Evolutionary conservation across 2,113 vertebrate species (phyloP), one percentile per base, ranked within the genome.

Genomic region (Notothenia coriiceps): DNA sequence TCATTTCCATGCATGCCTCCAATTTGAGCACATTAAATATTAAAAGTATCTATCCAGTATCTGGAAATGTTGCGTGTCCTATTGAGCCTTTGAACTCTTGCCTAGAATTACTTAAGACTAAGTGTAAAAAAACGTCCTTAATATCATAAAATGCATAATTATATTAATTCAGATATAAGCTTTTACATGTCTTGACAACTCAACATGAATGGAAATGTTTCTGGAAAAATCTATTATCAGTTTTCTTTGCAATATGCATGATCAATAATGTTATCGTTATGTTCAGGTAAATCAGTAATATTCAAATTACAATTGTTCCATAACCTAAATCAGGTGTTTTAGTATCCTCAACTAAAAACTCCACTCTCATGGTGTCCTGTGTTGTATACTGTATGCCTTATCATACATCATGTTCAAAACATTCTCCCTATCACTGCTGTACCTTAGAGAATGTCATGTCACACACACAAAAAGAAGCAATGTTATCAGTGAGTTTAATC

Each of bases 21-120:
- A 88, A 93, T 93, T 93, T 87, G 70, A 90, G 64, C 43, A 8
- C 82, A 89, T 93, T 82, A 93, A 93, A 91, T 92, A 93, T 91
- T 90, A 75, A 91, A 74, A 80, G 75, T 78, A 76, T 78, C 80
- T 64, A 68, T 74, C 75, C 64, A 46, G 66, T 77, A 62, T 85
- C 61, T 88, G 52, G 40, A 82, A 87, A 87, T 81, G 65, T 70
- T 5, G 9, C 43, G 72, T 87, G 74, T 82, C 76, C 71, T 79
- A 88, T 77, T 82, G 84, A 84, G 77, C 65, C 62, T 83, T 66
- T 85, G 75, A 89, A 84, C 90, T 84, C 47, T 52, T 10, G 75
- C 64, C 40, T 59, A 22, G 76, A 40, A 10, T 75, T 66, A 8
- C 47, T 79, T 50, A 44, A 18, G 70, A 60, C 10, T 14, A 60